phyloP scores from a whole-genome alignment of 1,140 invertebrate species.

The Melitaea cinxia region DNA sequence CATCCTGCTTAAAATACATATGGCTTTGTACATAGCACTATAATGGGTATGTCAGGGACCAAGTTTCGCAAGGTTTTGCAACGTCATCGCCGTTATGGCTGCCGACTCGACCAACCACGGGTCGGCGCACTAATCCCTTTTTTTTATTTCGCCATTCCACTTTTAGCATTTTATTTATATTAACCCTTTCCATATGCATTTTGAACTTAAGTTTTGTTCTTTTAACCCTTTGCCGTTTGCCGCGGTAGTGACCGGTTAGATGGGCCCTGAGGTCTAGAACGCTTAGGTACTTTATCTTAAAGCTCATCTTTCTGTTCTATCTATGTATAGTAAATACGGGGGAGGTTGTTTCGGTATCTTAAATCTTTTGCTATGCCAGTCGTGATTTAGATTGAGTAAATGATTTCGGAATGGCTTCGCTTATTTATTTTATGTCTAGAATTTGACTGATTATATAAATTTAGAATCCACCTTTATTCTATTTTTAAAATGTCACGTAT shows the following conservation, averaged over 20 bases:
- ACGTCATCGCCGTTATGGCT: constrained; percentile 64
- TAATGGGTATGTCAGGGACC: constrained; percentile 1
- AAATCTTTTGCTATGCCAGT: constrained; percentile 9
- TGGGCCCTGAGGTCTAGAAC: constrained; percentile 16
- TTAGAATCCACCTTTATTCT: too few species aligned
- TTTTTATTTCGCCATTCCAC: constrained; percentile 60
- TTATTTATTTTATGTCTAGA: not conserved
- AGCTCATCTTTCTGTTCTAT: constrained; percentile 16
- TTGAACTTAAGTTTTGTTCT: constrained; percentile 10
- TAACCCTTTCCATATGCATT: constrained; percentile 40
- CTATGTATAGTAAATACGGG: constrained; percentile 22
- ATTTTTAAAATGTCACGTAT: too few species aligned
- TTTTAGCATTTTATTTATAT: constrained; percentile 56
- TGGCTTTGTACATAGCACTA: not conserved
- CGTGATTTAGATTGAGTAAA: constrained; percentile 18
- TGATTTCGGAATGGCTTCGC: not conserved
- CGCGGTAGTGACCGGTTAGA: constrained; percentile 24
- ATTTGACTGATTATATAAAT: not conserved
- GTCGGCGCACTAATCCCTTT: constrained; percentile 59
- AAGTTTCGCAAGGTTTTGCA: constrained; percentile 53
- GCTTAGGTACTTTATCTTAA: constrained; percentile 19
- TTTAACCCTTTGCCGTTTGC: constrained; percentile 13
- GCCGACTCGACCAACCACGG: constrained; percentile 51
- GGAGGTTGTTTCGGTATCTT: constrained; percentile 15
- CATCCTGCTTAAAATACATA: not conserved